phyloP scores from a whole-genome alignment of 2,113 vertebrate species.

The Mixornis gularis region DNA sequence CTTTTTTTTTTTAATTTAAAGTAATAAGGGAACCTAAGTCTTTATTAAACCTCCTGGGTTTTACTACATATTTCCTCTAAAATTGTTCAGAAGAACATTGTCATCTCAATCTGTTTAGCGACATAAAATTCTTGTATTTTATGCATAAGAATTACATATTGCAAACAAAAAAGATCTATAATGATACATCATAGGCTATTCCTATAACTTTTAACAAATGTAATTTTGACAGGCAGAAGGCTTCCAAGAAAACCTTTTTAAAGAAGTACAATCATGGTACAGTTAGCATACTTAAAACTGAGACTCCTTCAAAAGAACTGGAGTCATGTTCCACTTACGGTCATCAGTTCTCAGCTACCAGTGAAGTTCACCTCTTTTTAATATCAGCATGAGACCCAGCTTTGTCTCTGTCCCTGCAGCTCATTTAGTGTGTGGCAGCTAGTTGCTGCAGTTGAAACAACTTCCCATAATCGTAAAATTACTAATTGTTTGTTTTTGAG shows the following conservation, averaged over 20 bases:
- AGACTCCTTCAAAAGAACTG: neutral
- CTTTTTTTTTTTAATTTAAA: neutral
- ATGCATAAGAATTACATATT: neutral
- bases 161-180: neutral
- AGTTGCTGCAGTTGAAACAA: neutral
- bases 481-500: neutral
- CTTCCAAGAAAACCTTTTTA: neutral
- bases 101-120: neutral
- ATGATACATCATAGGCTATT: neutral
- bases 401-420: neutral
- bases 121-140: neutral
- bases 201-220: neutral
- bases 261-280: neutral
- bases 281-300: neutral
- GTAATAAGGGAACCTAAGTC: neutral
- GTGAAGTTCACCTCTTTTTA: neutral
- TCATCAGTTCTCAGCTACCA: neutral
- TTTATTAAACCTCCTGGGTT: neutral
- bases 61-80: neutral
- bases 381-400: accelerated
- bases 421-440: neutral
- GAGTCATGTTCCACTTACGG: neutral
- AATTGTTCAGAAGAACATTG: neutral
- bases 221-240: neutral
- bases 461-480: neutral